Percentiles rank a stretch among this genome's conserved stretches.
These are phyloP conservation scores for Nasonia oneida DNA, from an alignment of 2,888 invertebrate species.

Conservation along the genomic window DNA sequence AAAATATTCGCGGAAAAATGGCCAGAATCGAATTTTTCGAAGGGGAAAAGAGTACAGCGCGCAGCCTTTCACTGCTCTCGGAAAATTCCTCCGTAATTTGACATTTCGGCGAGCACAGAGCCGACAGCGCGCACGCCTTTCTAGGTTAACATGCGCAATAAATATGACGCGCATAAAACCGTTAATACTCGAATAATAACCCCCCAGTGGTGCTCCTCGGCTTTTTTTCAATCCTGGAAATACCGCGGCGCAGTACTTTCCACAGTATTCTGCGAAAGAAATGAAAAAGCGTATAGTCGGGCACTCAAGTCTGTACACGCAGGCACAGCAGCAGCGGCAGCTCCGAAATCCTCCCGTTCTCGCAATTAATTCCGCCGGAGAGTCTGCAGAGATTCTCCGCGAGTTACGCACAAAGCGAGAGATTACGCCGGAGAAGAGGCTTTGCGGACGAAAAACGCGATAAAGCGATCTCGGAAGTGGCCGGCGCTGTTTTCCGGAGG, in stretches of 20 bases:
- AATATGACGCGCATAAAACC: not conserved
- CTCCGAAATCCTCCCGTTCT: not conserved
- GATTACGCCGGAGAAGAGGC: not conserved
- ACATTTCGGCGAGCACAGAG: not conserved
- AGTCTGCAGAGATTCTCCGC: not conserved
- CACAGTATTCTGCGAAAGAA: not conserved
- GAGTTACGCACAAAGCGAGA: not conserved
- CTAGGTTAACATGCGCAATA: not conserved
- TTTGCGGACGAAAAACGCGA: slow-evolving; percentile 8
- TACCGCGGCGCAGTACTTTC: too few relatives aligned
- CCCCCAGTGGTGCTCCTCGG: not conserved
- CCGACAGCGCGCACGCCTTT: not conserved
- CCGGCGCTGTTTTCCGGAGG: not conserved
- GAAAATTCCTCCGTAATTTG: not conserved
- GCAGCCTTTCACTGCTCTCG: not conserved
- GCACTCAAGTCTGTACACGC: not conserved
- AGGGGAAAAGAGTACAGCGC: not conserved
- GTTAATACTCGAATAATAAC: not conserved
- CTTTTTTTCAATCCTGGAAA: not conserved
- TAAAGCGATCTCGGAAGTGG: not conserved
- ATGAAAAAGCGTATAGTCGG: not conserved
- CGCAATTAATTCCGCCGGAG: not conserved
- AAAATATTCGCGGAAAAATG: too few relatives aligned
- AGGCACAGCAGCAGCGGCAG: not conserved
- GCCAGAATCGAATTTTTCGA: not conserved